A percentile compares a stretch with the other conserved stretches of the same genome.
These are phyloP conservation scores for Melanotaenia nigrans DNA, from an alignment of 2,797 vertebrate genomes.

Conservation along the genomic window DNA sequence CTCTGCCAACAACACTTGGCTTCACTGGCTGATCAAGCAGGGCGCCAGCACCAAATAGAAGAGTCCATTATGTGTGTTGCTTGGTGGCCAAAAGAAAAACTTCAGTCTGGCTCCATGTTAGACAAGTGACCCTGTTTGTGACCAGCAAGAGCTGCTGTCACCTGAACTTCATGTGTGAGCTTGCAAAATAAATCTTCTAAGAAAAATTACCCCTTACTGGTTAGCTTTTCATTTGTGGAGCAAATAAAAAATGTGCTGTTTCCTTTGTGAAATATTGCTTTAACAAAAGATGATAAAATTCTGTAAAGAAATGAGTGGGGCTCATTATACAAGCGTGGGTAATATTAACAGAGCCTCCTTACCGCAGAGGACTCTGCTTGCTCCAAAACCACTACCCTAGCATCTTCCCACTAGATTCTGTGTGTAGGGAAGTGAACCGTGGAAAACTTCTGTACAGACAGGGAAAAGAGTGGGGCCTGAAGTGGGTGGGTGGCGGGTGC, in stretches of 20 bases:
- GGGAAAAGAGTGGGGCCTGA: constrained; percentile 58
- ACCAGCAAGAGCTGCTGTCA: constrained; percentile 40
- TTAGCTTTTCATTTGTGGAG: not conserved
- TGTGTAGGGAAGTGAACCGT: constrained; percentile 57
- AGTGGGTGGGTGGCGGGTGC: constrained; percentile 32
- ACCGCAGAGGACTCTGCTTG: constrained; percentile 32
- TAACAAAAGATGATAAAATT: constrained; percentile 24
- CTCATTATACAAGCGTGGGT: constrained; percentile 25
- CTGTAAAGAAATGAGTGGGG: constrained; percentile 13
- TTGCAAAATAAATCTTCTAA: constrained; percentile 19
- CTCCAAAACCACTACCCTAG: constrained; percentile 56
- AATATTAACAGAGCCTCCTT: constrained; percentile 24
- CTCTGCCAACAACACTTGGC: constrained; percentile 80
- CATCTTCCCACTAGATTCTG: constrained; percentile 32
- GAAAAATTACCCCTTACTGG: not conserved
- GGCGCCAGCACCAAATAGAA: constrained; percentile 74
- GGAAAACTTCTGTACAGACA: constrained; percentile 58
- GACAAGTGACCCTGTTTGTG: constrained; percentile 55
- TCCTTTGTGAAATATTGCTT: constrained; percentile 3
- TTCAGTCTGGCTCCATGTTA: constrained; percentile 53
- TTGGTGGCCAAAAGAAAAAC: constrained; percentile 71
- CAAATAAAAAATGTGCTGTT: not conserved
- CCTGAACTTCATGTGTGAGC: constrained; percentile 47
- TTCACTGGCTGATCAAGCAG: constrained; percentile 61
- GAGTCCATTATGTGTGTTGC: constrained; percentile 76